These are phyloP conservation scores for Formicarius rufipectus DNA, from an alignment of 2,113 vertebrate species.

Conservation along the genomic window DNA sequence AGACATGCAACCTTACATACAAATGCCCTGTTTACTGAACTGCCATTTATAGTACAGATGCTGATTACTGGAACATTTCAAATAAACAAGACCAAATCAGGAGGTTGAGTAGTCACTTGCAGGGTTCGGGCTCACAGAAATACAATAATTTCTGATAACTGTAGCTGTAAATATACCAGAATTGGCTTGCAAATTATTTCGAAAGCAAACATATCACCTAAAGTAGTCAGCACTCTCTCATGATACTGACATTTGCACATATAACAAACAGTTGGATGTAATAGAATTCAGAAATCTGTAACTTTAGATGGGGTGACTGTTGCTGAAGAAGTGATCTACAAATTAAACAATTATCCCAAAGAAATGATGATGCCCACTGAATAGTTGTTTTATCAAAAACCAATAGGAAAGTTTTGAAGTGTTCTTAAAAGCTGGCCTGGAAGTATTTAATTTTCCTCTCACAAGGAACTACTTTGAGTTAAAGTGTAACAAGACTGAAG, in stretches of 20 bases:
- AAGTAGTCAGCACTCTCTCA: not conserved
- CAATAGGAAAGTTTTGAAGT: not conserved
- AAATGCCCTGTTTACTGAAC: not conserved
- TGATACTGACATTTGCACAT: not conserved
- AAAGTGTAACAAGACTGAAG: not conserved
- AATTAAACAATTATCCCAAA: not conserved
- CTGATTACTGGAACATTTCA: not conserved
- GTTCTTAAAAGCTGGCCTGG: not conserved
- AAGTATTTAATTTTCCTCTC: not conserved
- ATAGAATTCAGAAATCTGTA: not conserved
- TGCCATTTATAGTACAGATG: not conserved
- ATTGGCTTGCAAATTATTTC: not conserved
- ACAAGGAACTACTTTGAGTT: not conserved
- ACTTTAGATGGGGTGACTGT: not conserved
- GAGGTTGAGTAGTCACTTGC: not conserved
- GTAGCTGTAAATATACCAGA: not conserved
- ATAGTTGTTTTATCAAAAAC: not conserved
- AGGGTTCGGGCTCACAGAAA: not conserved
- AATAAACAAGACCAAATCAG: not conserved
- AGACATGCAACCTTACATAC: not conserved
- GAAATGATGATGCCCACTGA: not conserved
- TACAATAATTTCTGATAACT: not conserved
- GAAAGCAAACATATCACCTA: not conserved
- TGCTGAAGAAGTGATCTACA: not conserved
- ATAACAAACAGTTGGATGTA: not conserved